Conservation (phyloP, 2,797 vertebrate genomes). For the Scyliorhinus canicula region DNA sequence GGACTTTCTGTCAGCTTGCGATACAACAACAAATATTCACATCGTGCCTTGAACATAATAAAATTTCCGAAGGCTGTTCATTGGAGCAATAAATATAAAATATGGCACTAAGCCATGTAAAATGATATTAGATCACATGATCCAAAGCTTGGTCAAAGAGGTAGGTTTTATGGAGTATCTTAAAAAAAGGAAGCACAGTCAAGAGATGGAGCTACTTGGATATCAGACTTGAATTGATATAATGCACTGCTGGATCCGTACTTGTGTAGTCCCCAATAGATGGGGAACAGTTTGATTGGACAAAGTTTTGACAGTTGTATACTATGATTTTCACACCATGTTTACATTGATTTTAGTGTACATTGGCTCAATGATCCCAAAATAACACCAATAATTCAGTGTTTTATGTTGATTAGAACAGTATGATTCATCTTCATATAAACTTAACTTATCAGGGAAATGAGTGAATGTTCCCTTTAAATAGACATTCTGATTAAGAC, state of each 20-base stretch:
- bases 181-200: background rate
- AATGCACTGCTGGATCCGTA: background rate
- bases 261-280: background rate
- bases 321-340: background rate
- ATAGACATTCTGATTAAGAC: constrained; percentile 1
- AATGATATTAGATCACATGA: background rate
- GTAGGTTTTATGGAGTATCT: background rate
- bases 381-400: background rate
- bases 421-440: background rate
- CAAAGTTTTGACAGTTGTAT: background rate
- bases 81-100: background rate
- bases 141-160: background rate
- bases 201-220: background rate
- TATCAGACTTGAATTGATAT: background rate
- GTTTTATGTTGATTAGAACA: background rate
- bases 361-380: background rate
- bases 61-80: background rate
- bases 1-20: background rate
- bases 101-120: background rate
- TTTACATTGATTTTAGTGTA: background rate
- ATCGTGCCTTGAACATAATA: background rate
- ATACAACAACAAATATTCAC: background rate
- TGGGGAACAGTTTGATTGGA: background rate
- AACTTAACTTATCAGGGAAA: constrained; percentile 4
- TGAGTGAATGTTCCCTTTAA: background rate